These are phyloP conservation scores for Calonectris borealis DNA, from an alignment of 2,113 vertebrate genomes.

Conservation along the genomic window DNA sequence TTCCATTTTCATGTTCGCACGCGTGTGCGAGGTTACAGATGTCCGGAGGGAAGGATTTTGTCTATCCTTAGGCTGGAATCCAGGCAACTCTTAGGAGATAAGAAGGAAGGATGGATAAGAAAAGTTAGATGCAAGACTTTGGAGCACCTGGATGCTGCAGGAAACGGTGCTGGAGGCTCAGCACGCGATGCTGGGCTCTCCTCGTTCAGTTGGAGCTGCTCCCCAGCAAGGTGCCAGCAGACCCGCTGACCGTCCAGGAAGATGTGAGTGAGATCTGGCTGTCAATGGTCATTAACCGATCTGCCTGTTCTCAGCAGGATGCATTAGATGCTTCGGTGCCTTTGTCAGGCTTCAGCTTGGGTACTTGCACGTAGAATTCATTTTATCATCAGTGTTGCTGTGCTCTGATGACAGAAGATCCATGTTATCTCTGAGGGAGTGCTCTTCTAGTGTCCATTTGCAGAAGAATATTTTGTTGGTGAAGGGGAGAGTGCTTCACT, in stretches of 20 bases:
- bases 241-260: not conserved
- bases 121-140: not conserved
- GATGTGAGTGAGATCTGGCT: not conserved
- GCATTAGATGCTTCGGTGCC: not conserved
- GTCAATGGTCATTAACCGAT: not conserved
- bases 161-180: not conserved
- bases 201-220: not conserved
- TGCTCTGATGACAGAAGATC: not conserved
- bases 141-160: not conserved
- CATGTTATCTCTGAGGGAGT: not conserved
- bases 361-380: not conserved
- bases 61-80: not conserved
- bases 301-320: not conserved
- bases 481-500: not conserved
- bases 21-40: not conserved
- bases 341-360: not conserved
- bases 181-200: not conserved
- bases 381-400: not conserved
- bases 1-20: not conserved
- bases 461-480: not conserved
- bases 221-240: not conserved
- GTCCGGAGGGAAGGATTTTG: not conserved
- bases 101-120: not conserved
- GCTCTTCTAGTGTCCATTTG: not conserved
- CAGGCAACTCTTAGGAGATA: not conserved